Evolutionary conservation across 2,888 invertebrate species (phyloP), one percentile per base, ranked within the genome.

Genomic region (Netelia virgata): DNA sequence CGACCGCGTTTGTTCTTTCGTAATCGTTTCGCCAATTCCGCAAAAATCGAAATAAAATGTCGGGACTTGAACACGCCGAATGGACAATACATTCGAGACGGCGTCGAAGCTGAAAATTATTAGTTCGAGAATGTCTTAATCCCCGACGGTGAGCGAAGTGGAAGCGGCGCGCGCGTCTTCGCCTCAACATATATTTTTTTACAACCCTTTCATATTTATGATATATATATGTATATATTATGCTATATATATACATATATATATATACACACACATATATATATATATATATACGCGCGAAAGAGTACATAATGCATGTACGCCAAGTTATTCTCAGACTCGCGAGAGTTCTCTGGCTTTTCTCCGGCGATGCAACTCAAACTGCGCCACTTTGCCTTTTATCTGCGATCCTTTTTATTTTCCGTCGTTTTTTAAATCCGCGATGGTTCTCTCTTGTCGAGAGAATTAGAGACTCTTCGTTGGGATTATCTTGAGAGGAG

Each of bases 41-140:
- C 6, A 36, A 36, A 36, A 6, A 36, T 36, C 8, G 6, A 36
- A 36, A 36, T 36, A 36, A 36, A 36, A 36, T 36, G 36, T 36
- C 36, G 36, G 36, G 36, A 1, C 36, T 28, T 53, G 53, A 64
- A 14, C 14, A 11, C 64, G 61, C 43, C 61, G 72, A 50, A 81
- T 69, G 92, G 91, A 91, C 92, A 91, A 92, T 90, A 92, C 87
- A 89, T 92, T 89, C 88, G 85, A 89, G 61, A 14, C 18, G 86
- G 84, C 88, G 76, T 85, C 73, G 87, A 81, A 88, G 83, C 89
- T 90, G 91, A 90, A 92, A 92, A 92, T 93, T 92, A 92, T 92
- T 91, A 92, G 91, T 88, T 88, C 88, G 91, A 86, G 91, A 92
- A 92, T 93, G 92, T 92, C 92, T 93, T 92, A 92, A 93, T 93